Evolutionary conservation across 2,797 vertebrate genomes (phyloP).

Genomic region (Tympanoctomys barrerae): DNA sequence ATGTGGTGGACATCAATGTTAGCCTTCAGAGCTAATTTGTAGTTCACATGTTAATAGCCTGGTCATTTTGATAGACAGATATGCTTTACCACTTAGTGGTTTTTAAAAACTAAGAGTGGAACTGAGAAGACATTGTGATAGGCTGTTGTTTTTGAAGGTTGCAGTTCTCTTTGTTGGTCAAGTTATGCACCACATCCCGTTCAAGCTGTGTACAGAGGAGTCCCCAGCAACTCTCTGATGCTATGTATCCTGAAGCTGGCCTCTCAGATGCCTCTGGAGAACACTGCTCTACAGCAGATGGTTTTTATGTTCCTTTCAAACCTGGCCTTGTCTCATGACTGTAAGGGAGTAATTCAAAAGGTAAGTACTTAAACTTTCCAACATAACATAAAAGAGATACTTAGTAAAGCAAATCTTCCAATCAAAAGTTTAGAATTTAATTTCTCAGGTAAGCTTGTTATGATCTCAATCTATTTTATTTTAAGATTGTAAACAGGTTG

Average conservation of each 20-base stretch:
- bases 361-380: conserved; percentile 84
- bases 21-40: not conserved
- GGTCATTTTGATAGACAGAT: not conserved
- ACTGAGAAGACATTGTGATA: not conserved
- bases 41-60: not conserved
- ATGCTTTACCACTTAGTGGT: not conserved
- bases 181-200: conserved; percentile 83
- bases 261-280: conserved; percentile 90
- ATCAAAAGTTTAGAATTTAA: not conserved
- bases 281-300: conserved; percentile 90
- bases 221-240: conserved; percentile 91
- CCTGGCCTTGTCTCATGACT: conserved; percentile 94
- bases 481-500: not conserved
- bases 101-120: not conserved
- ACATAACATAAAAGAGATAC: not conserved
- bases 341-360: conserved; percentile 95
- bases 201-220: conserved; percentile 83
- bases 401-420: not conserved
- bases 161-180: conserved; percentile 92
- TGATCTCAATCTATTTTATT: conserved; percentile 17
- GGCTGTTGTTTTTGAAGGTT: conserved; percentile 89
- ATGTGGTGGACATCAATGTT: not conserved
- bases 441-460: not conserved
- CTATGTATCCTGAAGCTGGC: conserved; percentile 94
- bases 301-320: conserved; percentile 95